Percentiles rank a stretch among this genome's conserved stretches.
phyloP scores from a whole-genome alignment of 64 coral and sea anemone species.

The Montipora sp. region DNA sequence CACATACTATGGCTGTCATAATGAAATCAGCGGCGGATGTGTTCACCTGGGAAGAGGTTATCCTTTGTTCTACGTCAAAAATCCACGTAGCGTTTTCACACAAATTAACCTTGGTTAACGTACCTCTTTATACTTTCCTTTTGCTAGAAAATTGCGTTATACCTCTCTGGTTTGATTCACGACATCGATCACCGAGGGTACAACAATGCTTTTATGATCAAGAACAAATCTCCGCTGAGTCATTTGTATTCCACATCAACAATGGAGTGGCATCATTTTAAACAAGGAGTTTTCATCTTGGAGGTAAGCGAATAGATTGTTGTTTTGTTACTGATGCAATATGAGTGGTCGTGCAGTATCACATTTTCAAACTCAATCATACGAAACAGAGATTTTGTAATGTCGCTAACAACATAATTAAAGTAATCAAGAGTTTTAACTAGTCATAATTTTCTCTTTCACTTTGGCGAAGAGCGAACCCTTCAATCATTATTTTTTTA shows the following conservation, averaged over 20 bases:
- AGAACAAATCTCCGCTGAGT: slow-evolving; percentile 79
- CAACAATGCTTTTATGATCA: slow-evolving; percentile 91
- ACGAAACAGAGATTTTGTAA: too few species aligned
- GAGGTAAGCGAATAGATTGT: slow-evolving; percentile 58
- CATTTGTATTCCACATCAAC: slow-evolving; percentile 92
- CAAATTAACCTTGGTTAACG: too few species aligned
- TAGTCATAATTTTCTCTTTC: neutral
- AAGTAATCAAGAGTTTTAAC: too few species aligned
- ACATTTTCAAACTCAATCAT: too few species aligned
- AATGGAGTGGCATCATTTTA: slow-evolving; percentile 96
- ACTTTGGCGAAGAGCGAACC: neutral
- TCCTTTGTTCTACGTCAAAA: neutral
- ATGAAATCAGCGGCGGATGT: slow-evolving; percentile 46
- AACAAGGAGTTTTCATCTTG: slow-evolving; percentile 90
- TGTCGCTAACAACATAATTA: too few species aligned
- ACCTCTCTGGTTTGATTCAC: slow-evolving; percentile 82
- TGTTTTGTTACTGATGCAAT: too few species aligned
- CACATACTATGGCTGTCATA: slow-evolving; percentile 85
- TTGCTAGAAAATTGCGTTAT: slow-evolving; percentile 81
- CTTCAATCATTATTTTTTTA: neutral
- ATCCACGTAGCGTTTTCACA: too few species aligned
- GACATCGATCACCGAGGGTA: slow-evolving; percentile 95
- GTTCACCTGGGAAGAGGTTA: slow-evolving; percentile 88
- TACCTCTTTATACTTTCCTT: neutral
- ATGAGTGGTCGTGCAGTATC: too few species aligned